phyloP scores from a whole-genome alignment of 2,113 vertebrate species.

The Bos javanicus region DNA sequence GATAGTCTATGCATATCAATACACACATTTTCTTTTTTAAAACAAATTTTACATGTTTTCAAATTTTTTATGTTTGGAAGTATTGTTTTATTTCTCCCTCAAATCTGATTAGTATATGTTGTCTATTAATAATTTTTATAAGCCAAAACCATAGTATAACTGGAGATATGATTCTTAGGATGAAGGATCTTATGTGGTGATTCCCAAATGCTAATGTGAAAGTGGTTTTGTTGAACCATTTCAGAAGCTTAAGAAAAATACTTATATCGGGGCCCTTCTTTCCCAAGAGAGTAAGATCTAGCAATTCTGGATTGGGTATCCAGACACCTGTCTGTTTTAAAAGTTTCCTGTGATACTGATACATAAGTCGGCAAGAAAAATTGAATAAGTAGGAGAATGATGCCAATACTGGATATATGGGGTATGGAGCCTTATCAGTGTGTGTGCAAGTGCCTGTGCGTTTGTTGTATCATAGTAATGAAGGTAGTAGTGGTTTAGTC shows the following conservation, averaged over 20 bases:
- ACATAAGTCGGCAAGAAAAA: background rate
- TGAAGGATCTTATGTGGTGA: background rate
- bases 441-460: background rate
- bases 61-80: background rate
- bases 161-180: background rate
- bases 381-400: background rate
- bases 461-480: background rate
- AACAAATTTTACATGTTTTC: background rate
- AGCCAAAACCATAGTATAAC: background rate
- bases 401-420: background rate
- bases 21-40: background rate
- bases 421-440: background rate
- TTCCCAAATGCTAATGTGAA: background rate
- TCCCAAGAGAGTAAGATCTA: background rate
- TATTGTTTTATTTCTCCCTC: background rate
- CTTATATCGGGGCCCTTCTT: background rate
- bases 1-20: background rate
- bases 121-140: background rate
- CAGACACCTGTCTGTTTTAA: background rate
- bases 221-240: background rate
- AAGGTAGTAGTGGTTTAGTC: background rate
- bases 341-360: background rate
- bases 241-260: background rate
- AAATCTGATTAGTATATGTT: background rate
- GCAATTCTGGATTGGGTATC: background rate